Evolutionary conservation across 2,113 vertebrate genomes (phyloP), one percentile per base, ranked within the genome.

Genomic region (Paraplagusia blochii): DNA sequence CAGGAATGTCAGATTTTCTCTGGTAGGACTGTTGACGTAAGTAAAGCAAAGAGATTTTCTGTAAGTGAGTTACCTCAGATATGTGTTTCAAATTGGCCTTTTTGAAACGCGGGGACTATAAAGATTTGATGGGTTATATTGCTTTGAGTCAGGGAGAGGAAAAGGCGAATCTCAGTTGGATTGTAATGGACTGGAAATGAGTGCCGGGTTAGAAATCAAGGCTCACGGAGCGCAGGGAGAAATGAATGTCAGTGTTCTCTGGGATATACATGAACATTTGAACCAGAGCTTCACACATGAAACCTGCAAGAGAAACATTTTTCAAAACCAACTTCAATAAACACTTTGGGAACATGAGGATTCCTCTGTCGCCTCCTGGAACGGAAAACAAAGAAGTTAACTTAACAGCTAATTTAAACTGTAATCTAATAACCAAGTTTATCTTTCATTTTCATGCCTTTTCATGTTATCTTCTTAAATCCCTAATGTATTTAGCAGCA

Each of bases 41-140:
- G 58, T 58, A 54, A 72, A 79, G 71, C 9, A 47, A 52, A 58
- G 74, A 76, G 55, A 73, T 64, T 76, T 71, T 39, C 33, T 51
- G 58, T 73, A 65, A 73, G 82, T 63, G 61, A 81, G 70, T 63
- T 68, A 68, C 79, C 69, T 69, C 76, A 63, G 73, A 77, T 81
- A 80, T 73, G 70, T 58, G 80, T 83, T 81, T 85, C 83, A 78
- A 67, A 69, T 82, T 67, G 61, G 69, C n/a, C 64, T 51, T 55
- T 35, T 59, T 61, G 80, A 74, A 83, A 77, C 82, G 72, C 76
- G 51, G 35, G 15, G 62, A 73, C 72, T 82, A 74, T 85, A 81
- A 85, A 87, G 59, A 71, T 79, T 61, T 72, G 68, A 86, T 83
- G 73, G 85, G 17, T 84, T 81, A 61, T 72, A 70, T 86, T 80